Percentiles rank a stretch among this genome's conserved stretches.
Conservation (phyloP, 37 sponge, comb jelly and placozoan genomes). For the Theonella swinhoei region DNA sequence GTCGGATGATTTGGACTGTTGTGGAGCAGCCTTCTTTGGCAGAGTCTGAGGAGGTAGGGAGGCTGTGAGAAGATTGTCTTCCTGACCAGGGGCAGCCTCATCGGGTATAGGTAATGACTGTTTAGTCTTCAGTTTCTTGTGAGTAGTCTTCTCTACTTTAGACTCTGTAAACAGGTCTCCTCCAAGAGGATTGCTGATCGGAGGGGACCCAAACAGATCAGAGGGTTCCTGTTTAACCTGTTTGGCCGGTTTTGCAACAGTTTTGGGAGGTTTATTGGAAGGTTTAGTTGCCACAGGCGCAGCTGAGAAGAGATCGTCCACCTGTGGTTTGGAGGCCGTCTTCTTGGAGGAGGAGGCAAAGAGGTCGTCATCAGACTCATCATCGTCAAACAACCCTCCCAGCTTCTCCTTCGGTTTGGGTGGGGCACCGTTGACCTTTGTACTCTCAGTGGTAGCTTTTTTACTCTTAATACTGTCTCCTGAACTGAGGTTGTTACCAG, state of each 20-base stretch:
- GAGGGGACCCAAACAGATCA: not conserved
- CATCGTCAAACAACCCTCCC: slow-evolving; percentile 19
- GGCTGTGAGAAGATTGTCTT: not conserved
- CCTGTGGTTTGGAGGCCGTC: not conserved
- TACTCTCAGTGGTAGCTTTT: not conserved
- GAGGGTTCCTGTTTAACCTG: not conserved
- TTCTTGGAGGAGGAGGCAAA: slow-evolving; percentile 6
- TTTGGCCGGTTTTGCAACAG: not conserved
- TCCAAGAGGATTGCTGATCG: not conserved
- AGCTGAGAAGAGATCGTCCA: not conserved
- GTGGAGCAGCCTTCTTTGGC: too few species aligned
- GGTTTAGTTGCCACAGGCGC: not conserved
- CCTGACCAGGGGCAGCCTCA: not conserved
- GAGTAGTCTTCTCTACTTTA: not conserved
- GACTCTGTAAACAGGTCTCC: not conserved
- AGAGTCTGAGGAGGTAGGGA: too few species aligned
- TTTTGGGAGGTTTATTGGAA: not conserved
- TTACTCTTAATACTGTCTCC: not conserved
- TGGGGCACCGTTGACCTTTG: not conserved
- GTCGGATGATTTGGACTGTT: too few species aligned
- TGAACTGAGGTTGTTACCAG: not conserved
- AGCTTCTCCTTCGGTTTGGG: not conserved
- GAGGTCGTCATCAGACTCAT: slow-evolving; percentile 19
- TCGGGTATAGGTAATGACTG: not conserved
- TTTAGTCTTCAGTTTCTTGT: not conserved